Base-by-base conservation (phyloP, 2,113 vertebrate genomes). In the Eclectus roratus region DNA sequence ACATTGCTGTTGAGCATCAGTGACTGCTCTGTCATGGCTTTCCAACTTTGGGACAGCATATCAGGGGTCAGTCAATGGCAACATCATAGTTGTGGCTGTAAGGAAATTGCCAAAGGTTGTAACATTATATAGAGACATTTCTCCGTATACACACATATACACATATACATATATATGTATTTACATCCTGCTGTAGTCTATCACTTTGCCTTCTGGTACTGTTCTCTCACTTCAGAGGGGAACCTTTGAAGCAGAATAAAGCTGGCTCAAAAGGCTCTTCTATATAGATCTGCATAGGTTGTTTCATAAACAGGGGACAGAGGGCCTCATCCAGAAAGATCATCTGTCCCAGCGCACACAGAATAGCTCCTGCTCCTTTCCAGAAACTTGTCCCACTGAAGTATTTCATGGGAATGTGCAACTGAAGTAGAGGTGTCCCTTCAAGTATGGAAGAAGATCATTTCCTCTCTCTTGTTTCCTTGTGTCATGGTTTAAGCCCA, bases 81-180 rank as follows among this genome's bases (percentile, higher is more conserved):
- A 31, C 23, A 31, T 28, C 29, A 13, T 6, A 47, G 12, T 50
- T 84, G 39, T 68, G 35, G 5, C 33, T 44, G 10, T 66, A 17
- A 74, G 33, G 43, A 73, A 84, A 64, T 24, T 58, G 46, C 23
- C 74, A 20, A 39, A 77, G 50, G 5, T 39, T 81, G 10, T 60
- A 58, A 52, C 9, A 55, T 33, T 11, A 25, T 2, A 0, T 11
- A 23, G 10, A n/a, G 3, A n/a, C 27, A 1, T 24, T 8, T 46
- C 17, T 37, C 3, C 13, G 3, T 55, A 8, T 17, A 20, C 55
- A 10, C 3, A 25, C 13, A 17, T 3, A 1, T 28, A 23, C 12
- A 5, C 47, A 5, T 21, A 33, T 56, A 9, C 2, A 1, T 29
- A 28, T 3, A 1, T 29, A 31, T 9, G 12, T 52, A 61, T 70